Evolutionary conservation across 2,888 invertebrate species (phyloP).

Genomic region (Onchidella celtica): DNA sequence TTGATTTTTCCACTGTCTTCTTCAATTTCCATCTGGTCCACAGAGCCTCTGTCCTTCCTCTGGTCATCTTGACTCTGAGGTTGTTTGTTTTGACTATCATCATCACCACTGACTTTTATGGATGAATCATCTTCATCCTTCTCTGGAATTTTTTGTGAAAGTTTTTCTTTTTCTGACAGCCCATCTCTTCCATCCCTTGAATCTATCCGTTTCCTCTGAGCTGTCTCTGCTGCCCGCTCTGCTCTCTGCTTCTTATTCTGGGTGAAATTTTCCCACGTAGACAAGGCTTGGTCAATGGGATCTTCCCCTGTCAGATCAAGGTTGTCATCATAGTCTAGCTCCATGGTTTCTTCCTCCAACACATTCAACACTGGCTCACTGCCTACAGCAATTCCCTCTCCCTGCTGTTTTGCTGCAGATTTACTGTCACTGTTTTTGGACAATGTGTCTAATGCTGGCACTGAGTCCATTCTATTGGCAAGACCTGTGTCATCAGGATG

Average conservation of each 20-base stretch:
- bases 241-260: constrained; percentile 36
- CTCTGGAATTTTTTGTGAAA: background rate
- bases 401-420: background rate
- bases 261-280: constrained; percentile 29
- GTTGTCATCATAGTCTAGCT: constrained; percentile 61
- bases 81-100: background rate
- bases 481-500: too few relatives aligned
- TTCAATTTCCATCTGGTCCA: background rate
- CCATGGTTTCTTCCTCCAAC: constrained; percentile 45
- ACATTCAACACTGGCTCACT: constrained; percentile 27
- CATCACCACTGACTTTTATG: background rate
- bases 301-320: constrained; percentile 63
- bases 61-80: background rate
- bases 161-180: constrained; percentile 15
- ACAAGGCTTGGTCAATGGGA: constrained; percentile 42
- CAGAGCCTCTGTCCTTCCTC: background rate
- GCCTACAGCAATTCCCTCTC: background rate
- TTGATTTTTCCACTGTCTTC: background rate
- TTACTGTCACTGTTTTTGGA: background rate
- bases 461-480: too few relatives aligned
- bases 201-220: background rate
- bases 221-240: constrained; percentile 1
- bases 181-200: background rate
- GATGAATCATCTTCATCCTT: constrained; percentile 34
- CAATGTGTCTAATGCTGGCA: background rate